Evolutionary conservation across 2,113 vertebrate genomes (phyloP).

Genomic region (Bubo blakistoni): DNA sequence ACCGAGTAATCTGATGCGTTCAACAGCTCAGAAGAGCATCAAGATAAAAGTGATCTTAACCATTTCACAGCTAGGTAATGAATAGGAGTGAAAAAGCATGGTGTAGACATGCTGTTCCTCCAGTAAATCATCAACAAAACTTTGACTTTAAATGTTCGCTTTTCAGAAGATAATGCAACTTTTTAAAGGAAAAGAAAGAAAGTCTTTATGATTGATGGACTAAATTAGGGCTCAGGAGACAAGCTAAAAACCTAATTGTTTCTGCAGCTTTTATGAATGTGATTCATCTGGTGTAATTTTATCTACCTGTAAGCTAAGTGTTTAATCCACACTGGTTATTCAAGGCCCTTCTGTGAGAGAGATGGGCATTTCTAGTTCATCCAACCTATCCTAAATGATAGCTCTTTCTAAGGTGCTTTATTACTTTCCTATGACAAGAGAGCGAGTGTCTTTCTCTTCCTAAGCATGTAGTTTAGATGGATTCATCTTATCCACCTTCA

Average conservation of each 20-base stretch:
- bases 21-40: not conserved
- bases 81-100: not conserved
- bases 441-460: not conserved
- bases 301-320: not conserved
- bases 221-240: not conserved
- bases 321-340: not conserved
- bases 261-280: not conserved
- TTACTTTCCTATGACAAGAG: not conserved
- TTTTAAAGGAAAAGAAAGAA: not conserved
- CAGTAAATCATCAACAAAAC: not conserved
- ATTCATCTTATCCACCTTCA: not conserved
- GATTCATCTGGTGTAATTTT: constrained; percentile 7
- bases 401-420: not conserved
- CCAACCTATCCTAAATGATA: not conserved
- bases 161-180: not conserved
- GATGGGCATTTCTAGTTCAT: not conserved
- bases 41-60: not conserved
- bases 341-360: not conserved
- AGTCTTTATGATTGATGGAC: not conserved
- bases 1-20: not conserved
- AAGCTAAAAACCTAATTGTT: constrained; percentile 25
- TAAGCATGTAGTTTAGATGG: not conserved
- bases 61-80: not conserved
- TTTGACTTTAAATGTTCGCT: not conserved
- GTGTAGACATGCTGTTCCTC: not conserved